Conservation (phyloP, 2,113 vertebrate species). For the Micromys minutus region DNA sequence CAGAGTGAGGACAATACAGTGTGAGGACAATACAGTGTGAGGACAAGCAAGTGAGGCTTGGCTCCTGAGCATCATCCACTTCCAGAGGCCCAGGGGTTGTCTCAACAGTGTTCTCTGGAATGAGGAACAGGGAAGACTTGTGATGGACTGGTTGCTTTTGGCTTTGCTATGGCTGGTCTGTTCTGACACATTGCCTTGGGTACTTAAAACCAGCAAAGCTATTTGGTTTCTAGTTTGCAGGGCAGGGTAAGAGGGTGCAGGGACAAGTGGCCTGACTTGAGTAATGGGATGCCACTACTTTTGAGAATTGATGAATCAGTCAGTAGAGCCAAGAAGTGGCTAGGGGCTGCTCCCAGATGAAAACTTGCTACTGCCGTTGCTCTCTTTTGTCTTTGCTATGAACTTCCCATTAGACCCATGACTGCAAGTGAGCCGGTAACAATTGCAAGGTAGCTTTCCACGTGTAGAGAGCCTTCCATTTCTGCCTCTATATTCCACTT, state of each 20-base stretch:
- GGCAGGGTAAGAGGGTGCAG: not conserved
- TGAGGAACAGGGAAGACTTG: not conserved
- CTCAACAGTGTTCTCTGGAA: constrained; percentile 40
- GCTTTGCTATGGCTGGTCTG: not conserved
- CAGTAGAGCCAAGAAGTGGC: not conserved
- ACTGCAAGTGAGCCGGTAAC: not conserved
- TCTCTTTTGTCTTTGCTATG: not conserved
- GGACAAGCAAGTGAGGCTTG: constrained; percentile 31
- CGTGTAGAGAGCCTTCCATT: not conserved
- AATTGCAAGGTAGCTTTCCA: not conserved
- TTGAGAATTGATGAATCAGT: not conserved
- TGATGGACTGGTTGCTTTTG: not conserved
- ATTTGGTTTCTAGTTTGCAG: not conserved
- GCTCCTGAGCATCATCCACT: constrained; percentile 15
- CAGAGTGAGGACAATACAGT: too few relatives aligned
- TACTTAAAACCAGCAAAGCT: not conserved
- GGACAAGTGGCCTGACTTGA: not conserved
- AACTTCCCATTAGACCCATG: not conserved
- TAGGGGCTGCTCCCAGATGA: not conserved
- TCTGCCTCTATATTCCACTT: not conserved
- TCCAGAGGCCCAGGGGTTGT: constrained; percentile 50
- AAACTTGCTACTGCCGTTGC: not conserved
- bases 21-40: constrained; percentile 78
- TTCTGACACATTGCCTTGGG: not conserved
- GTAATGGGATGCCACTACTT: not conserved